Conservation (phyloP, 35 echinoderm and acorn worm species). For the Lytechinus variegatus region DNA sequence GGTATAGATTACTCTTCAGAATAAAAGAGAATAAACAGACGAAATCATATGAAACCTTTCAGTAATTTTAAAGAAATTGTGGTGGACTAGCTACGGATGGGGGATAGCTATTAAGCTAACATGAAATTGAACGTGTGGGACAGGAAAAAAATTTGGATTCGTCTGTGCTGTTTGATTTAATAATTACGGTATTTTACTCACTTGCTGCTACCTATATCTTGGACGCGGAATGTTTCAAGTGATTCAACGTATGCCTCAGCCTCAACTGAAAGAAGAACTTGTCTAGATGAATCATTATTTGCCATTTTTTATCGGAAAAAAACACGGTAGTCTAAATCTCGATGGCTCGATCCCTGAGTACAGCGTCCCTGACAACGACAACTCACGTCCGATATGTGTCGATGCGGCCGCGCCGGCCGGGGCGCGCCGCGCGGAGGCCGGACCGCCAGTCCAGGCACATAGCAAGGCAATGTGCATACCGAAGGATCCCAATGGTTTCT, state of each 20-base stretch:
- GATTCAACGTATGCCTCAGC: constrained; percentile 91
- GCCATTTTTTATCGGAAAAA: constrained; percentile 40
- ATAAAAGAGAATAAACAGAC: too few relatives aligned
- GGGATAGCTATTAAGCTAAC: background rate
- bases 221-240: constrained; percentile 67
- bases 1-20: too few relatives aligned
- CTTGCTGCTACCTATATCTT: constrained; percentile 85
- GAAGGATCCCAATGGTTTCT: too few relatives aligned
- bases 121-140: background rate
- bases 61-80: too few relatives aligned
- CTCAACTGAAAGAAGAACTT: constrained; percentile 80
- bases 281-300: constrained; percentile 21
- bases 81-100: too few relatives aligned
- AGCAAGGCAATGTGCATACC: too few relatives aligned
- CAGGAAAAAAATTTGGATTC: background rate
- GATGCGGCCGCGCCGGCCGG: too few relatives aligned
- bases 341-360: background rate
- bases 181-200: constrained; percentile 15
- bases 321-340: background rate
- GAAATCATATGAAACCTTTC: too few relatives aligned
- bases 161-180: background rate
- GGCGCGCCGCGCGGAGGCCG: too few relatives aligned
- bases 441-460: too few relatives aligned
- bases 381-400: background rate
- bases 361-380: constrained; percentile 33